Evolutionary conservation across 2,113 vertebrate genomes (phyloP).

Genomic region (Pavo muticus): DNA sequence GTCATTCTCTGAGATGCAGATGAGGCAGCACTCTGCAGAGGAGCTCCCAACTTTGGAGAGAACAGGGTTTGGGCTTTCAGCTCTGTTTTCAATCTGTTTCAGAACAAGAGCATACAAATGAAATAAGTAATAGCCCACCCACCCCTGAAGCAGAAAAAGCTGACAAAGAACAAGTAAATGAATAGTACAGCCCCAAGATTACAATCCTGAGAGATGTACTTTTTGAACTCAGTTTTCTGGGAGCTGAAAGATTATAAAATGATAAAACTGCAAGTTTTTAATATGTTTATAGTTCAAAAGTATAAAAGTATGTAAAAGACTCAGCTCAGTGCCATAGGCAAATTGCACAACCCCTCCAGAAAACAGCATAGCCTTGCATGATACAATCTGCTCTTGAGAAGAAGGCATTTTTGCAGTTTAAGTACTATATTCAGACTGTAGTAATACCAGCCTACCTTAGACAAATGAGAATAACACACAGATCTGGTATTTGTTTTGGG

Average conservation of each 20-base stretch:
- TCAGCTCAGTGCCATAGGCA: background rate
- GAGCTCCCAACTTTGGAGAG: background rate
- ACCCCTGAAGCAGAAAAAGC: background rate
- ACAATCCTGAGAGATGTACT: background rate
- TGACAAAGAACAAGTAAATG: conserved; percentile 35
- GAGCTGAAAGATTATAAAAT: background rate
- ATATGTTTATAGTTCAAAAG: background rate
- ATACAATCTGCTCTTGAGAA: background rate
- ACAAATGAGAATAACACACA: background rate
- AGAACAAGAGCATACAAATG: background rate
- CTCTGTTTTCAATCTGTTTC: background rate
- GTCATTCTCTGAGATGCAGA: background rate
- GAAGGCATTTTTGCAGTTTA: background rate
- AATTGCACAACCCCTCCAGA: background rate
- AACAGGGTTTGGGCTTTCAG: background rate
- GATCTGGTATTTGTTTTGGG: background rate
- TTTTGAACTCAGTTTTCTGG: background rate
- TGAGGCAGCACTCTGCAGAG: background rate
- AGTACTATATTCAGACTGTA: background rate
- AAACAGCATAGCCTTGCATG: background rate
- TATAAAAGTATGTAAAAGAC: background rate
- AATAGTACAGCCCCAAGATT: background rate
- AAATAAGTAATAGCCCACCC: background rate
- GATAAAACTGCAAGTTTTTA: background rate
- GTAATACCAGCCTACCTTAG: background rate